Base-by-base conservation (phyloP, 2,113 vertebrate genomes). In the Todiramphus saurophagus region DNA sequence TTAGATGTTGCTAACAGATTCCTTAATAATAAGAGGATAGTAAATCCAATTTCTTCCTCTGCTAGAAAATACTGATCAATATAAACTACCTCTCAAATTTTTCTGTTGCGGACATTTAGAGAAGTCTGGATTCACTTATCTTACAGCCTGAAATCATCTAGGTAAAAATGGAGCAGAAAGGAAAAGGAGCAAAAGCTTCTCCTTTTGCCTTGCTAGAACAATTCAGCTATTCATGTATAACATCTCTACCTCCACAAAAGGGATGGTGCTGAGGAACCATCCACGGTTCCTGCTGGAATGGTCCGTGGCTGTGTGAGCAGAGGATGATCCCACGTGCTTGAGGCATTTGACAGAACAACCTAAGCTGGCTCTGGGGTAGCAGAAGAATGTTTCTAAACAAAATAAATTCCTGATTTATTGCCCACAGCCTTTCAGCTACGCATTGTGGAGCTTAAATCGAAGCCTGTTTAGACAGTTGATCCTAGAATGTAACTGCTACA, bases 41-140 rank as follows among this genome's bases (percentile, higher is more conserved):
- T 67, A 95, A 97, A 95, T 73, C 75, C 84, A 76, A 93, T 83
- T 79, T 69, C 93, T 79, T 86, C 58, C 62, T 93, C 59, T 44
- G 19, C 75, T 66, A 75, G 75, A 70, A 93, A 93, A 93, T 55
- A 62, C 41, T 46, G 75, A 93, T 94, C 87, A 73, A 76, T 90
- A 94, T 44, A 95, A 91, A 95, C 84, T 58, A 84, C n/a, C 73
- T 87, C 84, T 87, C 69, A 75, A 48, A 64, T 82, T 82, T 94
- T 92, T 81, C 66, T 64, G 56, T 13, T 79, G 69, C 24, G 14
- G 94, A 72, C 58, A 85, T 76, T 87, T 87, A 89, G 58, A 83
- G 48, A 69, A 87, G 69, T 51, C 66, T 90, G 62, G 69, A 77
- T 83, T 86, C 72, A 43, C 64, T 88, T 33, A 51, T 51, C 62